Conservation (phyloP, 2,113 vertebrate genomes). For the Hypocryptadius cinnamomeus region DNA sequence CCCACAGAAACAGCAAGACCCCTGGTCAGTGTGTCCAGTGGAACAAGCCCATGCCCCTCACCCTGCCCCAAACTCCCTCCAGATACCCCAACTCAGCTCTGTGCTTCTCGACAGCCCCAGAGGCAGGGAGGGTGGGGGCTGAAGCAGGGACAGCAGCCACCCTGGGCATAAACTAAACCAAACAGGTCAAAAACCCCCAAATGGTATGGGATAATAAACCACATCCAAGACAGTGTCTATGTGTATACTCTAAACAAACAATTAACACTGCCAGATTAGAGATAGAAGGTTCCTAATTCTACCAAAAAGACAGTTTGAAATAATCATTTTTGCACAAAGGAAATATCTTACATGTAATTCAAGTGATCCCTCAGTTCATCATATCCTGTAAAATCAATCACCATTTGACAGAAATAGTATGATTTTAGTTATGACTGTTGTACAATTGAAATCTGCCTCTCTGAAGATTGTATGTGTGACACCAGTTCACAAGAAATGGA, state of each 20-base stretch:
- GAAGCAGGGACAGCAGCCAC: neutral
- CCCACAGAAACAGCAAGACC: neutral
- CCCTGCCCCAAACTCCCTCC: neutral
- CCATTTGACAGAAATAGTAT: neutral
- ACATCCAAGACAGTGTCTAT: neutral
- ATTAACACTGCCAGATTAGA: neutral
- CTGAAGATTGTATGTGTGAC: neutral
- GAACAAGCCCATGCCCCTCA: neutral
- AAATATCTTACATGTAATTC: neutral
- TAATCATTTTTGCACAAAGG: neutral
- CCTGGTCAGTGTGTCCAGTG: neutral
- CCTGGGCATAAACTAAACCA: neutral
- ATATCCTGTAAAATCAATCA: neutral
- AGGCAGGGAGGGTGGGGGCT: neutral
- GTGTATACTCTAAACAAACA: neutral
- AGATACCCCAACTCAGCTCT: neutral
- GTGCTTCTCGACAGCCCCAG: accelerated
- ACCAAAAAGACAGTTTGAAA: neutral
- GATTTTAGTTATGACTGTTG: neutral
- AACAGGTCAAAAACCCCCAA: neutral
- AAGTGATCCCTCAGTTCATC: neutral
- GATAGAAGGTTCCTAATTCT: neutral
- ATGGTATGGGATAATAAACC: neutral
- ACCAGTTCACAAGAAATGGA: neutral
- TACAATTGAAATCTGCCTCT: neutral